phyloP scores from a whole-genome alignment of 2,113 vertebrate genomes.

The Synodontis membranacea region DNA sequence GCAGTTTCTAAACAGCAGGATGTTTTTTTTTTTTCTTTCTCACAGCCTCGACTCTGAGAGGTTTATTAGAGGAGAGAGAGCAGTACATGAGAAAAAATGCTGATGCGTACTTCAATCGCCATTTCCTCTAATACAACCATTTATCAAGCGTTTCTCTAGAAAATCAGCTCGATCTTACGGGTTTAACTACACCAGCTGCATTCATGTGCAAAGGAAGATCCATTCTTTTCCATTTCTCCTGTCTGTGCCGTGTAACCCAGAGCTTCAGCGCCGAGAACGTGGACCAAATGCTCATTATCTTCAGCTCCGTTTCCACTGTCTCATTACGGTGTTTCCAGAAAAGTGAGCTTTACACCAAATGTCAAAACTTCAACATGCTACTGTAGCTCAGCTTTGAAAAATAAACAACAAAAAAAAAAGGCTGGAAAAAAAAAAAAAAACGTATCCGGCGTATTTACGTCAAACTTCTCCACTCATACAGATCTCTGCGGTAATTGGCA shows the following conservation, averaged over 20 bases:
- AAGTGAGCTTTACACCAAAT: not conserved
- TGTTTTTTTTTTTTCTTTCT: conserved; percentile 38
- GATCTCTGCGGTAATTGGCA: conserved; percentile 11
- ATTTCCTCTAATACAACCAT: conserved; percentile 10
- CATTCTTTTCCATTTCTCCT: not conserved
- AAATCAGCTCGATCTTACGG: not conserved
- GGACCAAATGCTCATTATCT: conserved; percentile 27
- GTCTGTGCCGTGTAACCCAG: too few species aligned
- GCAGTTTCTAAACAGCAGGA: conserved; percentile 21
- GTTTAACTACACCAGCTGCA: not conserved
- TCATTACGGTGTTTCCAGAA: conserved; percentile 19
- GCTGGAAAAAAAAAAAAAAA: not conserved
- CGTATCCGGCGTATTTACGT: not conserved
- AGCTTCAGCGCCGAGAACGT: not conserved
- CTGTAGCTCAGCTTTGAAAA: not conserved
- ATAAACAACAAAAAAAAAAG: not conserved
- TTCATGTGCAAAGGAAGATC: not conserved
- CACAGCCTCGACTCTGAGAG: not conserved
- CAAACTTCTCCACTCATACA: not conserved
- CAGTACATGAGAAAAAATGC: not conserved
- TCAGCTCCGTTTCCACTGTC: not conserved
- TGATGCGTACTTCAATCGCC: conserved; percentile 27
- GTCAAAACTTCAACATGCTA: not conserved
- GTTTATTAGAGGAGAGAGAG: conserved; percentile 17
- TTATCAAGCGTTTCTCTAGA: not conserved